Evolutionary conservation across 1,140 invertebrate genomes (phyloP), one percentile per base, ranked within the genome.

Genomic region (Pogonus chalceus): DNA sequence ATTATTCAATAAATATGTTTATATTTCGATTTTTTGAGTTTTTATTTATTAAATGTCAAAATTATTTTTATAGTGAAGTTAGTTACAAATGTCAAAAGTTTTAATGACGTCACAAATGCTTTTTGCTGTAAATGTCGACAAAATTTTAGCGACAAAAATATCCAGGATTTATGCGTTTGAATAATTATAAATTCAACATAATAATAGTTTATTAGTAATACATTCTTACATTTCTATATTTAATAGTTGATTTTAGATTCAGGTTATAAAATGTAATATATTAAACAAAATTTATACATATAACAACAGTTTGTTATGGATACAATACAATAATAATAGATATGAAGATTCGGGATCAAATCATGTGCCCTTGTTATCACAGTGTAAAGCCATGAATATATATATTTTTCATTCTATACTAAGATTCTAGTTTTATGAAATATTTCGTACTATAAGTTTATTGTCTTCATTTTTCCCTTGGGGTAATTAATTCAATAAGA

Each of bases 331-430:
- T 43, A 43, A 43, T 43, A 10, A 9, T 10, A 43, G 37, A 43
- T 43, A 43, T 43, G 37, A 43, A 43, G 37, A 12, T 9, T 43
- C 18, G 37, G 37, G 37, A 43, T 43, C 37, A 43, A 43, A 18
- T 43, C 48, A 51, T 55, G 54, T 55, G 54, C 54, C 54, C 54
- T 39, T 51, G 39, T 49, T 55, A 55, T 55, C 54, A 55, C 54
- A 55, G 54, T 31, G 37, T 51, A 55, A 55, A 55, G 54, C 54
- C 54, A 51, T 51, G 49, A 51, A 55, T 55, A n/a, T n/a, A n/a
- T n/a, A n/a, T 18, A 12, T 43, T 43, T 43, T 18, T 18, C 18
- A 43, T 43, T 43, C 18, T 12, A 43, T 9, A 10, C 37, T 18
- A 12, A 9, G 3, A n/a, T n/a, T n/a, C n/a, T n/a, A n/a, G 7